phyloP scores from a whole-genome alignment of 35 echinoderm and acorn worm genomes.

The Apostichopus parvimensis region DNA sequence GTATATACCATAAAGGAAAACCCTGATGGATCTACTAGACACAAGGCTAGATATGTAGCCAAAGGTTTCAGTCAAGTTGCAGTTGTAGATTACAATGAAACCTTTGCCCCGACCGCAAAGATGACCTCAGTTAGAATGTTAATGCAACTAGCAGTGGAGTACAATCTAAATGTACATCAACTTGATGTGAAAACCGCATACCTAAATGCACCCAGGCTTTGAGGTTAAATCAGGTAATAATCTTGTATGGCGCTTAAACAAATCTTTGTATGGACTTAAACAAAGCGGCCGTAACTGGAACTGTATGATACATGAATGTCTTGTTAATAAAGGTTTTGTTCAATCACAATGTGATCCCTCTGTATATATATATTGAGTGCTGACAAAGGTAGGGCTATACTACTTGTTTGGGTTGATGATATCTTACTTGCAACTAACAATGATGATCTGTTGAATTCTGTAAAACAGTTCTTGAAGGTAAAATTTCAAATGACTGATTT shows the following conservation, averaged over 20 bases:
- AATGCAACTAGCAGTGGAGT: not conserved
- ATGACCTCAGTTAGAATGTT: conserved; percentile 30
- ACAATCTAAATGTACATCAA: conserved; percentile 59
- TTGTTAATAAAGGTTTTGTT: conserved; percentile 32
- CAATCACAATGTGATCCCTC: not conserved
- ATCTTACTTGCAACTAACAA: not conserved
- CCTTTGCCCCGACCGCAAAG: conserved; percentile 47
- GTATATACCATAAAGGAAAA: conserved; percentile 40
- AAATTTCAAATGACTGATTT: conserved; percentile 55
- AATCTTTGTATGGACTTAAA: conserved; percentile 65
- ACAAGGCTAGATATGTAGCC: conserved; percentile 57
- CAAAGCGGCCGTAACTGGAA: conserved; percentile 71
- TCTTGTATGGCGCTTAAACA: conserved; percentile 60
- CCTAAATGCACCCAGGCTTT: conserved; percentile 59
- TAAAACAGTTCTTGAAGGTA: not conserved
- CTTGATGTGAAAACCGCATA: conserved; percentile 75
- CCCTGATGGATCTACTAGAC: not conserved
- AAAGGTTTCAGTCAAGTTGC: conserved; percentile 49
- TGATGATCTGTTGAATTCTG: not conserved
- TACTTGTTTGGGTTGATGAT: conserved; percentile 40
- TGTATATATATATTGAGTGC: conserved; percentile 20
- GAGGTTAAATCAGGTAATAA: not conserved
- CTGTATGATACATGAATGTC: conserved; percentile 47
- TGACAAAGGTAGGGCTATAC: not conserved
- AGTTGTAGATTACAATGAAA: conserved; percentile 46